These are phyloP conservation scores for Musca vetustissima DNA, from an alignment of 1,140 invertebrate species.

Conservation along the genomic window DNA sequence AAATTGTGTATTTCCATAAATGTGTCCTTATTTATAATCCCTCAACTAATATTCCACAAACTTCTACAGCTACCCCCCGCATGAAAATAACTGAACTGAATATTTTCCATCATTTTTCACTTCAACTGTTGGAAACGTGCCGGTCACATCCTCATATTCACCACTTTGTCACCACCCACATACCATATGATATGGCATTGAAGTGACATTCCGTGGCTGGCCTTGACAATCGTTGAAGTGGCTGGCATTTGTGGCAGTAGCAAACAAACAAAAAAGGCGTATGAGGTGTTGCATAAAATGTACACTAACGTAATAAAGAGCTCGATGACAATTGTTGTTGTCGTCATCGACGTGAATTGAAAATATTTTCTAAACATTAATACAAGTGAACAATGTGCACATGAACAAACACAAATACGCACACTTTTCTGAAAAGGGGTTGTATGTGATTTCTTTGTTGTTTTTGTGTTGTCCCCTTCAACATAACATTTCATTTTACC, in stretches of 20 bases:
- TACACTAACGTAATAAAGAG: conserved; percentile 49
- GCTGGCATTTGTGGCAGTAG: neutral
- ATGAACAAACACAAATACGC: too few species aligned
- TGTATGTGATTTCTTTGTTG: conserved; percentile 10
- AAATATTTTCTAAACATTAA: conserved; percentile 1
- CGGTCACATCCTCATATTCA: too few species aligned
- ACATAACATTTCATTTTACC: conserved; percentile 1
- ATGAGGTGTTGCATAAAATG: conserved; percentile 24
- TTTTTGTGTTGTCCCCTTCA: neutral
- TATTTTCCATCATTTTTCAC: too few species aligned
- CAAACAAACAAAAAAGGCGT: conserved; percentile 15
- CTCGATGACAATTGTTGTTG: conserved; percentile 46
- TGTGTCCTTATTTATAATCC: too few species aligned
- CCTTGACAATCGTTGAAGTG: neutral
- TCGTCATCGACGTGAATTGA: conserved; percentile 33
- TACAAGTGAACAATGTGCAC: neutral
- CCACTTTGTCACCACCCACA: too few species aligned
- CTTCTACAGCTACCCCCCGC: too few species aligned
- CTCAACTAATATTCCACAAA: too few species aligned
- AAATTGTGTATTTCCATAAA: too few species aligned
- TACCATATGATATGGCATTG: too few species aligned
- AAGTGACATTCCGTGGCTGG: neutral
- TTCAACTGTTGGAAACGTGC: too few species aligned
- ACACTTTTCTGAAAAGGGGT: neutral
- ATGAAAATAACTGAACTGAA: too few species aligned